These are phyloP conservation scores for Hydrozoanthus tunicans DNA, from an alignment of 64 coral and sea anemone genomes.

Conservation along the genomic window DNA sequence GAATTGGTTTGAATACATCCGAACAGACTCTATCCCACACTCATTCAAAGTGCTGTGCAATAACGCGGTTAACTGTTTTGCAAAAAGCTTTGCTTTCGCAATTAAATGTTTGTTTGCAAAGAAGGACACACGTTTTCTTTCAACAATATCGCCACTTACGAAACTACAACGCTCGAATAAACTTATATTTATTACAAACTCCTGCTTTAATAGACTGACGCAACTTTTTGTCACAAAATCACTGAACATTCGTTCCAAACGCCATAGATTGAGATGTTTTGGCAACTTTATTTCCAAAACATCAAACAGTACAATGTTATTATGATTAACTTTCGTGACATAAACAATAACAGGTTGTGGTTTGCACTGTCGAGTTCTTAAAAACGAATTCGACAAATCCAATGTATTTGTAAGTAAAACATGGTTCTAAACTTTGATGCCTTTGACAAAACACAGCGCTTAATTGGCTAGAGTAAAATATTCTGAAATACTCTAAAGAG, in stretches of 20 bases:
- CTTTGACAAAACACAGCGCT: neutral
- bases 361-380: neutral
- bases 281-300: neutral
- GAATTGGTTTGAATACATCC: neutral
- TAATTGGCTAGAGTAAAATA: too few relatives aligned
- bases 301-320: neutral
- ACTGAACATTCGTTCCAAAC: neutral
- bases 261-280: neutral
- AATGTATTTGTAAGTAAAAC: constrained; percentile 7
- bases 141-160: neutral
- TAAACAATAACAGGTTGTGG: constrained; percentile 18
- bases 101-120: neutral
- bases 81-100: too few relatives aligned
- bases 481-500: too few relatives aligned
- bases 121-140: neutral
- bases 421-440: neutral
- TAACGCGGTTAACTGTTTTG: too few relatives aligned
- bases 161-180: neutral
- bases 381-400: neutral
- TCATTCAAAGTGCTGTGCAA: too few relatives aligned
- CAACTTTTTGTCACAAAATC: neutral
- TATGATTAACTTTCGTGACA: constrained; percentile 6
- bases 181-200: neutral
- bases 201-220: neutral
- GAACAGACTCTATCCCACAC: too few relatives aligned